Evolutionary conservation across 2,888 invertebrate genomes (phyloP).

Genomic region (Pheosia gnoma): DNA sequence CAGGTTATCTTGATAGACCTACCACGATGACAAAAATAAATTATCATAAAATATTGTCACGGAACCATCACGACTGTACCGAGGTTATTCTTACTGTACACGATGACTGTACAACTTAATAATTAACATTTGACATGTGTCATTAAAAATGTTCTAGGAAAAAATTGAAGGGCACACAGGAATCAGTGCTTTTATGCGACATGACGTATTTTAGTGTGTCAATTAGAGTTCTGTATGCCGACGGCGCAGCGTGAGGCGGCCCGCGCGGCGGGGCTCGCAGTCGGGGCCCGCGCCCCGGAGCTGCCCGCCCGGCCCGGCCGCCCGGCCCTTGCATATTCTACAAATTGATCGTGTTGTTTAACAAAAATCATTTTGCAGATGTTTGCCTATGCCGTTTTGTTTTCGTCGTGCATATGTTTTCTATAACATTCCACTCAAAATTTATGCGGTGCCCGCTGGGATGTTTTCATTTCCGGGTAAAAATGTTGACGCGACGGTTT

Average conservation of each 20-base stretch:
- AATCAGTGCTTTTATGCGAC: constrained; percentile 58
- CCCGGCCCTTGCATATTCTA: constrained; percentile 58
- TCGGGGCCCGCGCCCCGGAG: constrained; percentile 43
- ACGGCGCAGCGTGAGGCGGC: constrained; percentile 71
- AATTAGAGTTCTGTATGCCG: constrained; percentile 80
- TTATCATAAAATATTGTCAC: neutral
- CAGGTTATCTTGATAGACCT: too few relatives aligned
- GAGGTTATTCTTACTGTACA: constrained; percentile 13
- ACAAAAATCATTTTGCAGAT: constrained; percentile 56
- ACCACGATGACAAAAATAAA: too few relatives aligned
- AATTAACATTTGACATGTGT: constrained; percentile 31
- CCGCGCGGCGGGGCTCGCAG: constrained; percentile 54
- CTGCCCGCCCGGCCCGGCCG: constrained; percentile 48
- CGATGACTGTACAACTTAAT: constrained; percentile 16
- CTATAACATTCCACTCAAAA: constrained; percentile 27
- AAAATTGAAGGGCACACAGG: constrained; percentile 48
- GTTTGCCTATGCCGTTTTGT: constrained; percentile 42
- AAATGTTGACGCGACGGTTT: neutral
- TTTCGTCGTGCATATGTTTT: constrained; percentile 40
- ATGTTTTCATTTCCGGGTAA: constrained; percentile 16
- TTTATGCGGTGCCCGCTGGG: constrained; percentile 24
- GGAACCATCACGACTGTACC: neutral
- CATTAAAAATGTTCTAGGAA: constrained; percentile 25
- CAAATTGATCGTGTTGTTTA: constrained; percentile 67
- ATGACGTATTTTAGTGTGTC: constrained; percentile 79